A percentile compares a stretch with the other conserved stretches of the same genome.
These are phyloP conservation scores for Eupeodes corollae DNA, from an alignment of 1,140 invertebrate genomes.

Conservation along the genomic window DNA sequence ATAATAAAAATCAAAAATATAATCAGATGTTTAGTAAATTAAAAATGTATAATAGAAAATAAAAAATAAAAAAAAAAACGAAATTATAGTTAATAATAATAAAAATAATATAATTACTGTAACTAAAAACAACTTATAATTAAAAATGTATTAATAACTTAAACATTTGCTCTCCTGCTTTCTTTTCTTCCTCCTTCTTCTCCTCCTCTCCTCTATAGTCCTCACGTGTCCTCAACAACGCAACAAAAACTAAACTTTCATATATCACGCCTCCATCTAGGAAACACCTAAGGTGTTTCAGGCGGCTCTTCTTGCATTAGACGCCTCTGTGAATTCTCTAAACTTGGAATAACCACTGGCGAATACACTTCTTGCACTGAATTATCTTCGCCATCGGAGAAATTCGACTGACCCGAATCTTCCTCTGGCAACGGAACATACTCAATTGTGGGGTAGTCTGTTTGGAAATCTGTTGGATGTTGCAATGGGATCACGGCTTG, in stretches of 20 bases:
- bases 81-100: no score
- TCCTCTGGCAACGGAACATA: conserved; percentile 29
- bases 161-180: no score
- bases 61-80: no score
- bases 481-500: neutral
- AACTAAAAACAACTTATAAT: no score
- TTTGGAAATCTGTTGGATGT: conserved; percentile 18
- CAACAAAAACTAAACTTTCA: neutral
- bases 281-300: conserved; percentile 16
- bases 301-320: conserved; percentile 32
- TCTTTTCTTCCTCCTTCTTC: no score
- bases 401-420: conserved; percentile 22
- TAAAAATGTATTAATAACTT: no score
- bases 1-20: no score
- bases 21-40: no score
- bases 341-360: conserved; percentile 12
- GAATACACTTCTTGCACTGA: conserved; percentile 32
- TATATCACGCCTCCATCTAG: neutral
- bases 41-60: no score
- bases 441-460: conserved; percentile 31
- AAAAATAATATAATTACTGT: no score
- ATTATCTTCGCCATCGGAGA: conserved; percentile 8
- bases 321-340: conserved; percentile 25
- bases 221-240: no score
- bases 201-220: no score